Percentiles rank a stretch among this genome's conserved stretches.
Conservation (phyloP, 2,797 vertebrate genomes). For the Bufotes viridis region DNA sequence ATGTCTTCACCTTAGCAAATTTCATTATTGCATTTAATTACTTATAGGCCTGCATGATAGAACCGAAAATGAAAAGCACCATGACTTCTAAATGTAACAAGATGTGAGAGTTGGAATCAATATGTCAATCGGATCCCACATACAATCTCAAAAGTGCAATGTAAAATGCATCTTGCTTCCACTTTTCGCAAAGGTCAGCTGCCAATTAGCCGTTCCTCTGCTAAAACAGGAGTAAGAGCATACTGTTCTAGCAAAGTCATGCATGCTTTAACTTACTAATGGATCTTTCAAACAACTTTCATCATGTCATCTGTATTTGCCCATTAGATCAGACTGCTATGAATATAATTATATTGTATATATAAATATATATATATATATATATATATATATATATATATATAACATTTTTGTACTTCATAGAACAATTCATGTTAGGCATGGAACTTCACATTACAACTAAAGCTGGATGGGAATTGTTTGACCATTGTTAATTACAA, state of each 20-base stretch:
- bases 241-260: constrained; percentile 3
- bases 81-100: constrained; percentile 37
- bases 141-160: constrained; percentile 20
- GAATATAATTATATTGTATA: no score
- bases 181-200: constrained; percentile 44
- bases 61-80: constrained; percentile 32
- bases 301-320: neutral
- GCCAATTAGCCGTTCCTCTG: constrained; percentile 17
- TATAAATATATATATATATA: no score
- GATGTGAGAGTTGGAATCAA: constrained; percentile 46
- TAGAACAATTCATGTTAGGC: neutral
- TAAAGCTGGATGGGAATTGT: neutral
- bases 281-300: neutral
- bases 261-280: neutral
- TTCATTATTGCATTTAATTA: constrained; percentile 58
- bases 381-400: no score
- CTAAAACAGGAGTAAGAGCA: neutral
- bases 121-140: constrained; percentile 44
- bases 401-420: neutral
- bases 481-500: neutral
- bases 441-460: neutral
- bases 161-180: constrained; percentile 29
- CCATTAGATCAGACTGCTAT: neutral
- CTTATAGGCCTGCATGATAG: constrained; percentile 13
- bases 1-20: constrained; percentile 37